A percentile compares a stretch with the other conserved stretches of the same genome.
These are phyloP conservation scores for Drosophila ercepeae DNA, from an alignment of 1,140 invertebrate species.

Conservation along the genomic window DNA sequence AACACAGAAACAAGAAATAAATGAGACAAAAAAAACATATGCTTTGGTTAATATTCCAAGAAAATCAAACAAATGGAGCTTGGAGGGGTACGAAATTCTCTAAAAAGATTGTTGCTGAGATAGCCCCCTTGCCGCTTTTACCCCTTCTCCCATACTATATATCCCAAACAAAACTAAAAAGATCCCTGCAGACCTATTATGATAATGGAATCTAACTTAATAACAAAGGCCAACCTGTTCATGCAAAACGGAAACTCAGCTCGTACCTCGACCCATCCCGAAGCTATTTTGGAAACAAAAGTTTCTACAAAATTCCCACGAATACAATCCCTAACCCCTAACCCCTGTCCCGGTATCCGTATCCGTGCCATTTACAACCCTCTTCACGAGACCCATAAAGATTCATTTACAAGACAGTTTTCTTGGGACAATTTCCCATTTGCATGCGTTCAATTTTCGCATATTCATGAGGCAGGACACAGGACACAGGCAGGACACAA, in stretches of 20 bases:
- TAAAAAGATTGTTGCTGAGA: slow-evolving; percentile 29
- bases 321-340: slow-evolving; percentile 2
- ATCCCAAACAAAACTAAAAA: slow-evolving; percentile 2
- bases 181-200: slow-evolving; percentile 41
- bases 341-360: background rate
- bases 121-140: slow-evolving; percentile 7
- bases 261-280: slow-evolving; percentile 23
- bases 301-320: slow-evolving; percentile 53
- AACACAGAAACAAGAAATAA: slow-evolving; percentile 4
- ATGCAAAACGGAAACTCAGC: slow-evolving; percentile 34
- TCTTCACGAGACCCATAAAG: slow-evolving; percentile 51
- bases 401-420: slow-evolving; percentile 58
- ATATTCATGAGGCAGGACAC: slow-evolving; percentile 41
- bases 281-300: slow-evolving; percentile 42
- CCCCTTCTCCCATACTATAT: background rate
- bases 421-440: slow-evolving; percentile 58
- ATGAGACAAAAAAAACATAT: slow-evolving; percentile 39
- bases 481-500: slow-evolving; percentile 7
- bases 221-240: slow-evolving; percentile 63
- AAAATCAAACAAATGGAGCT: slow-evolving; percentile 39
- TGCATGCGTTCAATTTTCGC: slow-evolving; percentile 71
- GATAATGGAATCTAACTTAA: slow-evolving; percentile 49
- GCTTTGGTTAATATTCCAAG: slow-evolving; percentile 40
- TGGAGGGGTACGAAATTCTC: slow-evolving; percentile 30
- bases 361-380: slow-evolving; percentile 17